phyloP scores from a whole-genome alignment of 2,797 vertebrate species.

The Anguilla anguilla region DNA sequence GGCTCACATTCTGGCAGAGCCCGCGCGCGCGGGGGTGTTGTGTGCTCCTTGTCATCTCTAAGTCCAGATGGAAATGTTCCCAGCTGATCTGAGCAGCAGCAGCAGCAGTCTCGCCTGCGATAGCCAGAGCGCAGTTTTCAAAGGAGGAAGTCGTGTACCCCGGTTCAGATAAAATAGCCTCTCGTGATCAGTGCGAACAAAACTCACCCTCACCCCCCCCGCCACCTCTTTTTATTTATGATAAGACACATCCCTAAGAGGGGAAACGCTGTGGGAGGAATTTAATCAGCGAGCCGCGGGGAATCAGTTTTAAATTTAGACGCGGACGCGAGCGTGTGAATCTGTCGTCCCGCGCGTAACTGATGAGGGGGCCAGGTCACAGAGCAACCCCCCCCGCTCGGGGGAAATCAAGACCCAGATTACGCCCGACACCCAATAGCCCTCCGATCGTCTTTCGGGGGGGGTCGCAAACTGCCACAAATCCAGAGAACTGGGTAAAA shows the following conservation, averaged over 20 bases:
- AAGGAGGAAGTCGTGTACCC: background rate
- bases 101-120: background rate
- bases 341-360: background rate
- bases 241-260: background rate
- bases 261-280: background rate
- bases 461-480: background rate
- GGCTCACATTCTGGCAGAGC: background rate
- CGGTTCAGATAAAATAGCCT: background rate
- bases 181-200: background rate
- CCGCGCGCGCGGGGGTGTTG: background rate
- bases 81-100: background rate
- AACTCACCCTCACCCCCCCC: background rate
- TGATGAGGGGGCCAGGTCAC: background rate
- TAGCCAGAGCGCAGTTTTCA: background rate
- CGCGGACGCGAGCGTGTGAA: conserved; percentile 22
- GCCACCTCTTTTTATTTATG: background rate
- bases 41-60: conserved; percentile 6
- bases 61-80: conserved; percentile 6
- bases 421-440: background rate
- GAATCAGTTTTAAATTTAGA: conserved; percentile 28
- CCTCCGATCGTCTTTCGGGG: background rate
- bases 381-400: background rate
- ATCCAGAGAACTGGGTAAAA: background rate
- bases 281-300: background rate
- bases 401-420: background rate